Percentiles rank a stretch among this genome's conserved stretches.
Evolutionary conservation across 2,888 invertebrate species (phyloP).

Genomic region (Limenitis camilla): DNA sequence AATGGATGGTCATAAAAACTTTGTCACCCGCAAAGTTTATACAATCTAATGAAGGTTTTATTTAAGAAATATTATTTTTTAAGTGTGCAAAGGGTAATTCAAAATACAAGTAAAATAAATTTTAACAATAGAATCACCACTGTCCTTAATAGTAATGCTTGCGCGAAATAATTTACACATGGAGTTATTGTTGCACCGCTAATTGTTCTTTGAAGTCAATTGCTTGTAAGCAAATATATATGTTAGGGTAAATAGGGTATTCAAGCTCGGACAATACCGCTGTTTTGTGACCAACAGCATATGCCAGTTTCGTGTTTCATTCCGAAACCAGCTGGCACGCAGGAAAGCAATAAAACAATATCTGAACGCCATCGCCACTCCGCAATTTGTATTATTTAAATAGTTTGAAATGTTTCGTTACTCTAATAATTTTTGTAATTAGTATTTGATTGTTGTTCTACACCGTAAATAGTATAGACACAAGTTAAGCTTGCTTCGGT

Average conservation of each 20-base stretch:
- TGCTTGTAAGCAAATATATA: constrained; percentile 22
- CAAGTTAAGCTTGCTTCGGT: too few relatives aligned
- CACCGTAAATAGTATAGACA: too few relatives aligned
- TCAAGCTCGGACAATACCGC: constrained; percentile 34
- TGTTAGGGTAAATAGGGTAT: constrained; percentile 27
- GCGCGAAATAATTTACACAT: constrained; percentile 6
- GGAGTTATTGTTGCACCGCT: constrained; percentile 21
- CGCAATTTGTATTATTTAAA: constrained; percentile 10
- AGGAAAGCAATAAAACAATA: constrained; percentile 32
- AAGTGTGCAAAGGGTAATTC: too few relatives aligned
- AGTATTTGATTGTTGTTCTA: too few relatives aligned
- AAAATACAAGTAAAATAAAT: too few relatives aligned
- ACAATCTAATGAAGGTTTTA: background rate
- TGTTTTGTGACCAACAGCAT: constrained; percentile 34
- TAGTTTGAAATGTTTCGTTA: constrained; percentile 11
- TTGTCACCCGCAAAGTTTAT: background rate
- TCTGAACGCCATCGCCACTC: constrained; percentile 19
- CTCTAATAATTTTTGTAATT: background rate
- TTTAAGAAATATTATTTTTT: background rate
- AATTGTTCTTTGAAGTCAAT: constrained; percentile 24
- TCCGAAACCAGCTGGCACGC: constrained; percentile 34
- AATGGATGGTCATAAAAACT: background rate
- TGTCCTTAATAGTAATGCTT: constrained; percentile 6
- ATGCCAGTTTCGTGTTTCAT: constrained; percentile 31
- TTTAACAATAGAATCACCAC: too few relatives aligned